These are phyloP conservation scores for Dugesia japonica DNA, from an alignment of 2,888 invertebrate species.

Conservation along the genomic window DNA sequence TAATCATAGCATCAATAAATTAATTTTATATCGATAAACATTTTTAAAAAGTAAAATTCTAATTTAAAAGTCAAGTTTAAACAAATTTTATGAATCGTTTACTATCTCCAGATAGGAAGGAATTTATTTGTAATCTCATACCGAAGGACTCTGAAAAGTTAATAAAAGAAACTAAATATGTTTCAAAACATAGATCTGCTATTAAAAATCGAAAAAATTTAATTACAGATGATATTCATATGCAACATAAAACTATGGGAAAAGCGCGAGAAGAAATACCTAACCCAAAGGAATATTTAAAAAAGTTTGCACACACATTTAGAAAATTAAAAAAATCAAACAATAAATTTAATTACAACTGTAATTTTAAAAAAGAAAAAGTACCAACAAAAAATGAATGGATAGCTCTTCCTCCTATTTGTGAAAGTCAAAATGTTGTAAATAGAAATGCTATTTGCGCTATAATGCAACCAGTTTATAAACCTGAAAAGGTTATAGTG, in stretches of 20 bases:
- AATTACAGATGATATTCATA: not conserved
- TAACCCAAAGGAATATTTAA: not conserved
- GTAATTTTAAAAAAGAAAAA: conserved; percentile 7
- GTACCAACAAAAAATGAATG: conserved; percentile 21
- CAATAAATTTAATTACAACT: not conserved
- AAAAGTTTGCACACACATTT: not conserved
- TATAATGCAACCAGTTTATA: not conserved
- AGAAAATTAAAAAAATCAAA: conserved; percentile 11
- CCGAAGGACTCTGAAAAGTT: not conserved
- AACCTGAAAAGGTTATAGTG: not conserved
- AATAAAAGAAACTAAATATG: not conserved
- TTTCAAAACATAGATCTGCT: not conserved
- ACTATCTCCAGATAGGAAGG: not conserved
- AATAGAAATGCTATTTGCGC: not conserved
- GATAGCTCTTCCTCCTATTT: conserved; percentile 13
- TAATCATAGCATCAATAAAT: too few species aligned
- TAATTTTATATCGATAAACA: too few species aligned
- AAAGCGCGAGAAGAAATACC: not conserved
- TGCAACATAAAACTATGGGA: conserved; percentile 6
- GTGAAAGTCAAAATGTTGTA: conserved; percentile 10
- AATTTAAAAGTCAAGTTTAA: too few species aligned
- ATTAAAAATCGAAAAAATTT: not conserved
- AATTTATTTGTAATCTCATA: not conserved
- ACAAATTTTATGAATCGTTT: not conserved
- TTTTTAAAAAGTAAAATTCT: too few species aligned